A percentile compares a stretch with the other conserved stretches of the same genome.
phyloP scores from a whole-genome alignment of 2,113 vertebrate genomes.

The Lophotis ruficrista region DNA sequence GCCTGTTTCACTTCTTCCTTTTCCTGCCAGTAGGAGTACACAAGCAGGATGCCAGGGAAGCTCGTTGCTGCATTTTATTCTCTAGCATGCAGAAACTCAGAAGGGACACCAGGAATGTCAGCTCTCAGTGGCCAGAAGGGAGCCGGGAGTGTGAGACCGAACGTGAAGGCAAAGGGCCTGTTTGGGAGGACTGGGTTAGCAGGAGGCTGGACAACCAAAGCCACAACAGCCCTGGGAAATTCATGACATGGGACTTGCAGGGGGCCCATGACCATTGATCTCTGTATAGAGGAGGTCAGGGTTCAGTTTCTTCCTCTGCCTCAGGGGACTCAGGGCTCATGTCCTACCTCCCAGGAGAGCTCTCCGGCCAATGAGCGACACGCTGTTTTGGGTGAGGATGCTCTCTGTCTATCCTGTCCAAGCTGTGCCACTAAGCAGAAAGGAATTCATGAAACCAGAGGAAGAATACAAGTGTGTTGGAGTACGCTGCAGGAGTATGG shows the following conservation, averaged over 20 bases:
- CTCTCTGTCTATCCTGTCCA: slow-evolving; percentile 18
- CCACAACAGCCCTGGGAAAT: slow-evolving; percentile 46
- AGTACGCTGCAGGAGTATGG: neutral
- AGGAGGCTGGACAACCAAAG: neutral
- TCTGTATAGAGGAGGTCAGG: slow-evolving; percentile 15
- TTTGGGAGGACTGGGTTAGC: neutral
- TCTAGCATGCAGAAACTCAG: neutral
- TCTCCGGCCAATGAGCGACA: neutral
- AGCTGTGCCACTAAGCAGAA: slow-evolving; percentile 39
- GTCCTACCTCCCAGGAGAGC: neutral
- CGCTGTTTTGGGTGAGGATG: neutral
- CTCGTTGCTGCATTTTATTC: neutral
- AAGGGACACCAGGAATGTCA: neutral
- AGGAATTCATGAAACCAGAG: slow-evolving; percentile 36
- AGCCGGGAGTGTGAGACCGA: neutral
- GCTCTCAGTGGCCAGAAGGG: neutral
- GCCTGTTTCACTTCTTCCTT: neutral
- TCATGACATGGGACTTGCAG: slow-evolving; percentile 19
- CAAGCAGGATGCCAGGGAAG: neutral
- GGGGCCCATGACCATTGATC: neutral
- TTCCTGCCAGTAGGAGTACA: neutral
- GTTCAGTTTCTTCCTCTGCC: slow-evolving; percentile 30
- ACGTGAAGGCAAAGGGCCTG: neutral
- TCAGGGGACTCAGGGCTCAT: neutral
- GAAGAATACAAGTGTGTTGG: neutral